phyloP scores from a whole-genome alignment of 2,113 vertebrate genomes.

The Nymphicus hollandicus region DNA sequence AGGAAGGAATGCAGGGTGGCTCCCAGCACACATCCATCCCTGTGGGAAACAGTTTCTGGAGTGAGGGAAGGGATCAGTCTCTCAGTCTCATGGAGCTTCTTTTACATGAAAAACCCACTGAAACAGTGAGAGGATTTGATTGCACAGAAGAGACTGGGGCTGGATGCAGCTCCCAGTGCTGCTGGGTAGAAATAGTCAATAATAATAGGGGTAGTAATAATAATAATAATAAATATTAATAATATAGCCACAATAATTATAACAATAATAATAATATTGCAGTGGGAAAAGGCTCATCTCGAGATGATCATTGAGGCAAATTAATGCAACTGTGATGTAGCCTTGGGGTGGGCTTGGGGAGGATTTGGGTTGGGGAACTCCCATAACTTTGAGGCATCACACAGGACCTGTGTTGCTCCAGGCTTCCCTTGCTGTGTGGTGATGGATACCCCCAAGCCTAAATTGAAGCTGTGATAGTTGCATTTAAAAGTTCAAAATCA shows the following conservation, averaged over 20 bases:
- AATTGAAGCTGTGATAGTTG: not conserved
- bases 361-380: not conserved
- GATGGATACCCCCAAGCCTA: accelerated
- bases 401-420: not conserved
- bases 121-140: not conserved
- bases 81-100: not conserved
- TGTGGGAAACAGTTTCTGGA: not conserved
- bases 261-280: not conserved
- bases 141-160: not conserved
- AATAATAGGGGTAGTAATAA: not conserved
- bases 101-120: not conserved
- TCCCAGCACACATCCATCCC: not conserved
- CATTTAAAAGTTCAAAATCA: not conserved
- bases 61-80: not conserved
- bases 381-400: not conserved
- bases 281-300: not conserved
- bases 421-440: not conserved
- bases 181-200: not conserved
- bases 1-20: not conserved
- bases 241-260: not conserved
- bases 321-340: not conserved
- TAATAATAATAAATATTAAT: too few species aligned
- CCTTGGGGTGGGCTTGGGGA: not conserved
- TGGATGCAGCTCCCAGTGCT: not conserved
- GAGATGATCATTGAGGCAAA: not conserved